Base-by-base conservation (phyloP, 2,113 vertebrate genomes). In the Ciconia maguari region DNA sequence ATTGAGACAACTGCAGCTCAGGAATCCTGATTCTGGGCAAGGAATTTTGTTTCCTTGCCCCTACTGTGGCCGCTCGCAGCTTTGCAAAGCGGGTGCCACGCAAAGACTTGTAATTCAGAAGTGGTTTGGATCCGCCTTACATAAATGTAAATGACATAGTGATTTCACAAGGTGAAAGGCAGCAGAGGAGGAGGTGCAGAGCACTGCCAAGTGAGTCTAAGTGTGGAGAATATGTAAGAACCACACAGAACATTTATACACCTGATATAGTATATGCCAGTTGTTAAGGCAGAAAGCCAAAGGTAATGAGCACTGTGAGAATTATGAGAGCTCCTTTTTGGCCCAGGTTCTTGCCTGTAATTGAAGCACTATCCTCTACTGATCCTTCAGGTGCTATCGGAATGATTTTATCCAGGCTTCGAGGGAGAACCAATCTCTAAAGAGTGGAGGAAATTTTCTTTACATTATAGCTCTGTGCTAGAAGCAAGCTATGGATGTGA, bases 241-340 rank as follows among this genome's bases (percentile, higher is more conserved):
- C 94, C 97, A 96, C 92, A 55, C 61, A 95, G 97, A 98, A 91
- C 97, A 95, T 98, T 98, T 98, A 98, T 98, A 98, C 97, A 98
- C 97, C 98, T 98, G 98, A 98, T 98, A 95, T 83, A 97, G 97
- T 93, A 91, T 94, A 96, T 96, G 90, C 96, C 98, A 98, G 98
- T 98, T 98, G 98, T 97, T 97, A 98, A 97, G 98, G 98, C 98
- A 98, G 98, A 98, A 97, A 98, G 98, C 98, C 98, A 98, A 98
- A 98, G 98, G 98, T 98, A 98, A 99, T 98, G 98, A 99, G 98
- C 98, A 96, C 92, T 78, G 93, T 97, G 98, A 99, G 98, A 96
- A 96, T 97, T 95, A 85, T 3, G 79, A 94, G 97, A 81, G 81
- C 62, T 95, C 83, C 95, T 97, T 97, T 97, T 96, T 97, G 96